These are phyloP conservation scores for Hippocampus guttulatus DNA, from an alignment of 2,113 vertebrate species.

Conservation along the genomic window DNA sequence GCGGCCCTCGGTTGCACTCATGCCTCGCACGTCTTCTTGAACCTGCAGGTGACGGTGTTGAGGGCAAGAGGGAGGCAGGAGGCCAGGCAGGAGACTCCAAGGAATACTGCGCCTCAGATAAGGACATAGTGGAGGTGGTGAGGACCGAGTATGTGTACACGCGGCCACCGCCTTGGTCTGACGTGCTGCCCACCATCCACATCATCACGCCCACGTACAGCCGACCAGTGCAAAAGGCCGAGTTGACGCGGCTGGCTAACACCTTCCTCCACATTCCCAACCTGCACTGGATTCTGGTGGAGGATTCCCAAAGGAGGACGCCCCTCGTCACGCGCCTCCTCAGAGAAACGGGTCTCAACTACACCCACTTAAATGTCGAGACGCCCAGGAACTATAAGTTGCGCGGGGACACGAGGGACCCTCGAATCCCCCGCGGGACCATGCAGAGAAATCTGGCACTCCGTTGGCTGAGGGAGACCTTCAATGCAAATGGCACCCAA, in stretches of 20 bases:
- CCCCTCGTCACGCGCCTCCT: conserved; percentile 85
- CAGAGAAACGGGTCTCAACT: conserved; percentile 91
- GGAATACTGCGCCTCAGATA: conserved; percentile 94
- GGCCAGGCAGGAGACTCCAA: conserved; percentile 83
- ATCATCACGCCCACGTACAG: conserved; percentile 96
- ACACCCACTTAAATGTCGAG: conserved; percentile 98
- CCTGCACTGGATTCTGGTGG: conserved; percentile 98
- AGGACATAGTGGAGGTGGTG: conserved; percentile 98
- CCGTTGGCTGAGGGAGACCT: conserved; percentile 93
- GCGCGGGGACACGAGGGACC: conserved; percentile 86
- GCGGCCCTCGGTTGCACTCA: conserved; percentile 65
- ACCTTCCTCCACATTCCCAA: conserved; percentile 94
- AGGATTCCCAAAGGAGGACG: conserved; percentile 88
- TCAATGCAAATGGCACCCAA: conserved; percentile 86
- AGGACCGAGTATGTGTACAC: conserved; percentile 98
- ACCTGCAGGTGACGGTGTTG: conserved; percentile 85
- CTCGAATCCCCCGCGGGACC: conserved; percentile 91
- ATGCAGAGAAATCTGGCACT: conserved; percentile 98
- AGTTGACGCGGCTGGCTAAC: conserved; percentile 92
- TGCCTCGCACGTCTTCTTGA: conserved; percentile 64
- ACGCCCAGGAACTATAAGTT: conserved; percentile 96
- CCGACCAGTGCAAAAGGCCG: conserved; percentile 93
- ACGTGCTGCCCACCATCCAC: conserved; percentile 94
- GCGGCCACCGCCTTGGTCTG: conserved; percentile 91
- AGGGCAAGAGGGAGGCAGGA: conserved; percentile 76